These are phyloP conservation scores for Pseudococcus longispinus DNA, from an alignment of 2,888 invertebrate species.

Conservation along the genomic window DNA sequence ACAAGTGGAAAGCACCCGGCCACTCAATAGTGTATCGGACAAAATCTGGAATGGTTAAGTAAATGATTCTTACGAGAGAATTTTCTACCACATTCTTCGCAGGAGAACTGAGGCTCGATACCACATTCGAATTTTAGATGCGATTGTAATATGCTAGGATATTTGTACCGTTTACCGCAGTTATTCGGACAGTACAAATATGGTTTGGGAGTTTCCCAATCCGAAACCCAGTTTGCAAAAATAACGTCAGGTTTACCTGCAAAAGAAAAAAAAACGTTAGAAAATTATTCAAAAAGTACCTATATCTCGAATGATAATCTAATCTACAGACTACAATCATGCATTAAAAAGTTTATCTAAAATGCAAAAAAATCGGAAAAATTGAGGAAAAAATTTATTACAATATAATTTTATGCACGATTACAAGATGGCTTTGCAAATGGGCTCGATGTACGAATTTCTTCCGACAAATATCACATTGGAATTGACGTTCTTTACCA, in stretches of 20 bases:
- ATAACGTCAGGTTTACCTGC: neutral
- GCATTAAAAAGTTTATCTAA: too few relatives aligned
- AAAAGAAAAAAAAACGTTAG: neutral
- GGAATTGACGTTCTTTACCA: conserved; percentile 55
- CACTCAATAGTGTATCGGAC: neutral
- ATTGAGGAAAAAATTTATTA: neutral
- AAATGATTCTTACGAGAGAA: conserved; percentile 59
- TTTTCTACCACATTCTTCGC: conserved; percentile 60
- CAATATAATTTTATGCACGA: conserved; percentile 49
- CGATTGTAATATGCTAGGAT: conserved; percentile 75
- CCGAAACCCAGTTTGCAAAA: neutral
- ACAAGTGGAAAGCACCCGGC: neutral
- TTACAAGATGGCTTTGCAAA: conserved; percentile 54
- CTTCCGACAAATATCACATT: conserved; percentile 53
- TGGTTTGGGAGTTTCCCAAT: neutral
- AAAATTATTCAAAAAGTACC: neutral
- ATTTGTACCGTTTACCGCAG: conserved; percentile 61
- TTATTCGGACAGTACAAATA: conserved; percentile 57
- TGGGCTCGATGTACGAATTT: conserved; percentile 55
- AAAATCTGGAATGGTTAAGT: neutral
- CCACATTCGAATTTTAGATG: conserved; percentile 67
- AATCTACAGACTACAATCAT: neutral
- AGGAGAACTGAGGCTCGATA: conserved; percentile 61
- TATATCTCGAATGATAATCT: neutral
- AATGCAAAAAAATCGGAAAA: neutral